Base-by-base conservation (phyloP, 1,140 invertebrate species). In the Nymphalis io region DNA sequence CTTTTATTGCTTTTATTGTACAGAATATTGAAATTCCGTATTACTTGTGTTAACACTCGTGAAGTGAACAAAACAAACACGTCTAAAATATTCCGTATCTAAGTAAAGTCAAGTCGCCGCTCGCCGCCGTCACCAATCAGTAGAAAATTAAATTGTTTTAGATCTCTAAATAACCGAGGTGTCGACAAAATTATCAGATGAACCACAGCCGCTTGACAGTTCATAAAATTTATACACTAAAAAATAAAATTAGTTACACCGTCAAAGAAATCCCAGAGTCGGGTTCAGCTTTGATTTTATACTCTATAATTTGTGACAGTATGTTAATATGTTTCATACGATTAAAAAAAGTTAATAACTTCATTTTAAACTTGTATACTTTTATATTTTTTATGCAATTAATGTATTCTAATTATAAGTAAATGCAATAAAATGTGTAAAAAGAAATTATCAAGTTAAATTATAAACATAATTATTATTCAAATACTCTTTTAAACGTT, bases 151-250 rank as follows among this genome's bases (percentile, higher is more conserved):
- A 70, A 65, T 42, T 64, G 55, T 65, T 70, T 63, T 68, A 64
- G n/a, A 65, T 55, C 44, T 40, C 61, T 65, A 60, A 51, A 64
- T 70, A 65, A 70, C 62, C 12, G 46, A 70, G 68, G 68, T 70
- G 68, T 65, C 61, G 68, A 70, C 68, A 65, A 70, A 65, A 70
- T 70, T 70, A 70, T 70, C 61, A 70, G 57, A 70, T 65, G 44
- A 60, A 53, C 58, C 62, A 58, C 55, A 62, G 57, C 68, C 62
- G 62, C 57, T 38, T 65, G 68, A 70, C 68, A 70, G 61, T 69
- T 69, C 67, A 58, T 70, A 65, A 70, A 70, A 70, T 70, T 70
- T 70, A 70, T 70, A 60, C 60, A 53, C 59, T 60, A 64, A 55
- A 55, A 63, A 64, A 70, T 70, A 63, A 70, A 70, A 64, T 62